Base-by-base conservation (phyloP, 2,888 invertebrate genomes). In the Hypomecis punctinalis region DNA sequence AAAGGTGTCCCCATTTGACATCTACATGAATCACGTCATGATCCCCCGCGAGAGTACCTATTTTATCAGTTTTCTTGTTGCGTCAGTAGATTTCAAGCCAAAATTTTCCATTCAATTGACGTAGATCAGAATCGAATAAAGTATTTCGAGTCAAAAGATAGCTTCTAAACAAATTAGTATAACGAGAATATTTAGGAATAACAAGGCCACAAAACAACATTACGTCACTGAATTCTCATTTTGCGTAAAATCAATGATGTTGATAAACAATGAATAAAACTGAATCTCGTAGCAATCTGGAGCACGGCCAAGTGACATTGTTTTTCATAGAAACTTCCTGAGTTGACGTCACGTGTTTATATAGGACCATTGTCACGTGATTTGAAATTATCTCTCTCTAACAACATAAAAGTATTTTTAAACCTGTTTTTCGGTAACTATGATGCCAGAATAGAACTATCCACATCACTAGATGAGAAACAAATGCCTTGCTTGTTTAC, bases 291-390 rank as follows among this genome's bases (percentile, higher is more conserved):
- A 61, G 40, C 46, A 51, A 59, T 40, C 4, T 59, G 56, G 55
- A n/a, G 33, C 52, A 35, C 37, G 43, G 59, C 52, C 62, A 56
- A 63, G 13, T 56, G 33, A 53, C 47, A 5, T 43, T 64, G 55
- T 63, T 64, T 56, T 55, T 55, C 13, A 13, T 37, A 10, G 5
- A 48, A 53, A 39, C 11, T 58, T 53, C 43, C 63, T 11, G 39
- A 1, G 5, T 48, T 4, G 55, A 64, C 60, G 60, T 64, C 55
- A 52, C 10, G 6, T 37, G 33, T 23, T 49, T 43, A 35, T 39
- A 36, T 11, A 9, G 46, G 35, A 42, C 35, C 6, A 33, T 6
- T 46, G 51, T 63, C 58, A 58, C 47, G 53, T 53, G 58, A 63
- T 8, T 45, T 9, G 10, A 40, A 42, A 33, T 33, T 53, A 51